phyloP scores from a whole-genome alignment of 2,797 vertebrate genomes.

The Sphaeramia orbicularis region DNA sequence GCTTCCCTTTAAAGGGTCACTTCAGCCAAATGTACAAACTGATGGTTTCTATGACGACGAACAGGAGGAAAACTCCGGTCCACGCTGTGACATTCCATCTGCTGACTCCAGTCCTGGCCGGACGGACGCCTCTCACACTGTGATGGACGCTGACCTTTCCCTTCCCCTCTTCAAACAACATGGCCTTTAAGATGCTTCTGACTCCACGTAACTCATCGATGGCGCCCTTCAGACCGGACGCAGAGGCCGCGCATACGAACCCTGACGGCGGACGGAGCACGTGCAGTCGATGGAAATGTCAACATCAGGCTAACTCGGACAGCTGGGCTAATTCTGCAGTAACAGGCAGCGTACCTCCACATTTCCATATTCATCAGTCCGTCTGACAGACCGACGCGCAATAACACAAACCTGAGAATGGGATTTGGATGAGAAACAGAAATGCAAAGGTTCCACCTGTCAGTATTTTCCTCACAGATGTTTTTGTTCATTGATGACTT shows the following conservation, averaged over 20 bases:
- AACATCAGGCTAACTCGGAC: conserved; percentile 56
- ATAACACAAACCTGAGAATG: conserved; percentile 7
- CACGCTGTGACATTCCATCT: conserved; percentile 26
- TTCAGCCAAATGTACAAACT: too few relatives aligned
- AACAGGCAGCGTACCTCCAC: not conserved
- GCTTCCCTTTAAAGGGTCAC: too few relatives aligned
- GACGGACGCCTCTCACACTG: conserved; percentile 41
- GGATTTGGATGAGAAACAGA: conserved; percentile 31
- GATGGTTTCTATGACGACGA: not conserved
- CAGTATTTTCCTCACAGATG: not conserved
- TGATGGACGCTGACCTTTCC: conserved; percentile 69
- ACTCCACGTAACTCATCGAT: conserved; percentile 67
- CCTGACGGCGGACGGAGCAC: conserved; percentile 50
- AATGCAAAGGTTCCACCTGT: not conserved
- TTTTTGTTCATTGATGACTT: too few relatives aligned
- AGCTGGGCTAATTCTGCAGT: conserved; percentile 43
- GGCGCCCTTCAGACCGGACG: conserved; percentile 61
- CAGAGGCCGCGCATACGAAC: conserved; percentile 50
- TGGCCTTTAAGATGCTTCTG: conserved; percentile 72
- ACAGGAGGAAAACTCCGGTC: conserved; percentile 31
- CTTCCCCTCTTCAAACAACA: conserved; percentile 59
- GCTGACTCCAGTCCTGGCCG: conserved; percentile 49
- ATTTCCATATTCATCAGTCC: conserved; percentile 60
- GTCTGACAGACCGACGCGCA: conserved; percentile 58
- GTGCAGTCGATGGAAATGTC: conserved; percentile 64